Evolutionary conservation across 1,140 invertebrate species (phyloP), one percentile per base, ranked within the genome.

Genomic region (Bacillus rossius): DNA sequence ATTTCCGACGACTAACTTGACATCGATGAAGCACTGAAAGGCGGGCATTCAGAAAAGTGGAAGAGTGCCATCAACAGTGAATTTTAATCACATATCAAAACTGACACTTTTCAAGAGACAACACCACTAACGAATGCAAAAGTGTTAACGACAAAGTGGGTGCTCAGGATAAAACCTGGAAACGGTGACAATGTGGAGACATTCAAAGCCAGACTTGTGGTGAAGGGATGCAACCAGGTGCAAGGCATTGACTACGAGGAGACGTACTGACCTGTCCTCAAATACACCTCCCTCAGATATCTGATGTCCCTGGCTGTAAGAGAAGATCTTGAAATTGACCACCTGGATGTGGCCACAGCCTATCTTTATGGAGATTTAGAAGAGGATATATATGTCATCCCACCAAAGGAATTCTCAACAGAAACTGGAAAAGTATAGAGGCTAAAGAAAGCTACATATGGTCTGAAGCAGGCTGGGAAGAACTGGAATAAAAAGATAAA

Each of bases 331-430:
- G 8, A 52, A 16, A 59, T 64, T 3, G 26, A 34, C 20, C 69
- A 75, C 16, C 64, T 73, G 56, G 76, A 77, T 61, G 65, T 70
- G 0, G 68, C 67, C 42, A 72, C 71, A 20, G 76, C 76, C 0
- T 79, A 73, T 62, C 67, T 73, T 56, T 69, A 77, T 65, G 76
- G 69, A 8, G 61, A 66, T 45, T 64, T 75, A 40, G 34, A 73
- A 17, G 73, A 78, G 64, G 62, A 64, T 8, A 63, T 78, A 8
- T 79, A 65, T 66, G 75, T 77, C 69, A 62, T 61, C 43, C 71
- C 62, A 65, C 73, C 73, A 41, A 59, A 63, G 43, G 70, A 45
- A 45, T 34, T 34, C 29, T 7, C 29, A 34, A 10, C 29, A 34
- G 29, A 34, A 10, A 34, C 4, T 34, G 43, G 23, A 25, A 45